phyloP scores from a whole-genome alignment of 2,888 invertebrate species.

The Pseudolycoriella hygida region DNA sequence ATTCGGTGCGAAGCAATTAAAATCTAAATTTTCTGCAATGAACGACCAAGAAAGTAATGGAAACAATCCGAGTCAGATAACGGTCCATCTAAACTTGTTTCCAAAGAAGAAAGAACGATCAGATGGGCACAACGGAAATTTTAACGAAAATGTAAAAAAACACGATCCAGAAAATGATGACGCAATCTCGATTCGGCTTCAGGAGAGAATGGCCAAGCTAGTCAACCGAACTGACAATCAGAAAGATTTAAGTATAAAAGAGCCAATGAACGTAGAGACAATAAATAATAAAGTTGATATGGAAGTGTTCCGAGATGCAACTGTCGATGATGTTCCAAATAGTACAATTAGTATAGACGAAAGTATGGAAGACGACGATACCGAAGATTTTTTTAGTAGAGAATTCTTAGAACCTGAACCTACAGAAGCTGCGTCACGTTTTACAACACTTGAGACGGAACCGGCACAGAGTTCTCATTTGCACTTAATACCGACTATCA shows the following conservation, averaged over 20 bases:
- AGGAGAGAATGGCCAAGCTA: background rate
- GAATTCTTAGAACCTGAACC: no score
- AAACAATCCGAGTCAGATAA: constrained; percentile 35
- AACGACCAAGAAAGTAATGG: background rate
- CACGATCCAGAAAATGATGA: background rate
- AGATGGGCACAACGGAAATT: background rate
- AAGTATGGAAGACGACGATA: no score
- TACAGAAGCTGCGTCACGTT: no score
- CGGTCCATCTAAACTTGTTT: constrained; percentile 46
- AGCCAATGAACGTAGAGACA: background rate
- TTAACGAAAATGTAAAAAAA: background rate
- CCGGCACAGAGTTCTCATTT: no score
- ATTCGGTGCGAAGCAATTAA: background rate
- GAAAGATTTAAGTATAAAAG: background rate
- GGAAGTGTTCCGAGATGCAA: no score
- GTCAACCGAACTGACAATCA: background rate
- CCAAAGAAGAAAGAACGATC: constrained; percentile 29
- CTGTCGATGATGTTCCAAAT: no score
- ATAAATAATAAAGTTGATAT: no score
- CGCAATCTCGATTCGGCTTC: background rate
- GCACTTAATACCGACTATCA: background rate
- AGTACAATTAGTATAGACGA: no score
- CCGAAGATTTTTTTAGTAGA: no score
- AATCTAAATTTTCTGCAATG: background rate
- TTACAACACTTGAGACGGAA: no score